These are phyloP conservation scores for Hyposmocoma kahamanoa DNA, from an alignment of 1,140 invertebrate genomes.

Conservation along the genomic window DNA sequence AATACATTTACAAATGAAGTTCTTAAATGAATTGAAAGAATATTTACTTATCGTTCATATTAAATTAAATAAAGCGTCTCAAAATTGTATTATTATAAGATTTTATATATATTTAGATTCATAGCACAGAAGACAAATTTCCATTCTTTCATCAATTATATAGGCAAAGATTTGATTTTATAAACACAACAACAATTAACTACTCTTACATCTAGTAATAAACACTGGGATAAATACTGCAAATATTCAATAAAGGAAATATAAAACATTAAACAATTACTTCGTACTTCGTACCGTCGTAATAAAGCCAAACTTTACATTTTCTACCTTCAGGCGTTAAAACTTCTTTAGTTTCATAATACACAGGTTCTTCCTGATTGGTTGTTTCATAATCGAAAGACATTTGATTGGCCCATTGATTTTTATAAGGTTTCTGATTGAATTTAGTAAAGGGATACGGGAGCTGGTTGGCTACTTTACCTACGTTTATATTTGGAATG, in stretches of 20 bases:
- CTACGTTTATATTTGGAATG: neutral
- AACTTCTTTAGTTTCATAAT: conserved; percentile 26
- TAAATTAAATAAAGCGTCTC: too few species aligned
- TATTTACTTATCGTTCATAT: too few species aligned
- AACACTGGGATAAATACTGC: too few species aligned
- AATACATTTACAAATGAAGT: too few species aligned
- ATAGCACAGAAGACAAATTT: neutral
- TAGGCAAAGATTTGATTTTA: neutral
- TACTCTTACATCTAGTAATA: neutral
- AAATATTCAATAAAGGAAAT: too few species aligned
- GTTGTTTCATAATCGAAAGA: too few species aligned
- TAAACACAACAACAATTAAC: neutral
- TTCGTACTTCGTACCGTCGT: conserved; percentile 51
- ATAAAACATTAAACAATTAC: conserved; percentile 16
- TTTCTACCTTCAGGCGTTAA: conserved; percentile 23
- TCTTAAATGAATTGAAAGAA: too few species aligned
- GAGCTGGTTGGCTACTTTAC: too few species aligned
- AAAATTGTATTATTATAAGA: neutral
- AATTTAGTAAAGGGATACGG: too few species aligned
- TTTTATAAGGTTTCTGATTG: too few species aligned
- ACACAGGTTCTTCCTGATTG: conserved; percentile 8
- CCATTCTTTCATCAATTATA: neutral
- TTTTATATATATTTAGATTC: neutral
- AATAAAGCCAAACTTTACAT: conserved; percentile 48
- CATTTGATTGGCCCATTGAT: too few species aligned